Percentiles rank a stretch among this genome's conserved stretches.
phyloP scores from a whole-genome alignment of 1,140 invertebrate species.

The Drosophila rufa region DNA sequence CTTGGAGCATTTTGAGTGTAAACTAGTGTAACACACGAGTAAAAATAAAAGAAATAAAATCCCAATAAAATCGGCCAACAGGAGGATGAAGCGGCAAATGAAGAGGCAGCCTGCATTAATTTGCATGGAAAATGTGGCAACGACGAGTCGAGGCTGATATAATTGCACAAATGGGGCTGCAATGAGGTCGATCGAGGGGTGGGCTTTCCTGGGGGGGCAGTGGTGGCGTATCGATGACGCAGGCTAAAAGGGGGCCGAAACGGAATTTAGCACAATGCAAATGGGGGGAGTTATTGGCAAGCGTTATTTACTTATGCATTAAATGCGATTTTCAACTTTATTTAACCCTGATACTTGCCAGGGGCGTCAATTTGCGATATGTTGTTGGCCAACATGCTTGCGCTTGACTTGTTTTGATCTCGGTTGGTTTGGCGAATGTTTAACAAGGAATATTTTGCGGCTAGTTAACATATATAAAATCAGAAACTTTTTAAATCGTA shows the following conservation, averaged over 20 bases:
- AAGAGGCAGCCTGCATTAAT: constrained; percentile 52
- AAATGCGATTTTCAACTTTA: constrained; percentile 42
- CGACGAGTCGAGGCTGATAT: constrained; percentile 32
- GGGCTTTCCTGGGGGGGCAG: background rate
- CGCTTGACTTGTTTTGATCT: constrained; percentile 19
- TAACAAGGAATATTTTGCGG: background rate
- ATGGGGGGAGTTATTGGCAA: constrained; percentile 19
- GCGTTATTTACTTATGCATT: constrained; percentile 36
- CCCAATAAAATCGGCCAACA: constrained; percentile 1
- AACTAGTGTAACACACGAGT: constrained; percentile 23
- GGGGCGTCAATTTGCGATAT: constrained; percentile 7
- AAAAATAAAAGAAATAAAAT: constrained; percentile 32
- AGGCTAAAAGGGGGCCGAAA: background rate
- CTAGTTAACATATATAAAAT: background rate
- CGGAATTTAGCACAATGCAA: constrained; percentile 28
- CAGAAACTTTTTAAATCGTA: background rate
- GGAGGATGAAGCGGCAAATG: background rate
- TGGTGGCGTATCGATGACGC: constrained; percentile 20
- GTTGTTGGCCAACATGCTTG: constrained; percentile 9
- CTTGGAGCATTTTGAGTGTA: no score
- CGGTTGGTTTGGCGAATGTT: background rate
- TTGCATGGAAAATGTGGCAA: constrained; percentile 53
- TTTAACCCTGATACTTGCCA: constrained; percentile 17
- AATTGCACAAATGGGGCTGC: constrained; percentile 41
- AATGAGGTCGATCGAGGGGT: constrained; percentile 5